Evolutionary conservation across 1,140 invertebrate species (phyloP).

Genomic region (Acromyrmex charruanus): DNA sequence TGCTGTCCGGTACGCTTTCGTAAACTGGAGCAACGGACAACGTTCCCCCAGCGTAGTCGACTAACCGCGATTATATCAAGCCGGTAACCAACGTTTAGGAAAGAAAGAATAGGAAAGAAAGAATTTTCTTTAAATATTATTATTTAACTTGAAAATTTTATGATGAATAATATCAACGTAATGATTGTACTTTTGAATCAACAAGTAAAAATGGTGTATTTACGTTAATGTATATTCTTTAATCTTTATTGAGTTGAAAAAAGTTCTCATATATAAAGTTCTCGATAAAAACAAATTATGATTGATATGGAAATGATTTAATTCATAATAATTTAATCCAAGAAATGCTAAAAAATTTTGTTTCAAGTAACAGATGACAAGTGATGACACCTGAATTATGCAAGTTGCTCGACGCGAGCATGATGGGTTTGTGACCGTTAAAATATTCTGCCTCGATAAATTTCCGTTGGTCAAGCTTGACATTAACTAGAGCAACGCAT

Average conservation of each 20-base stretch:
- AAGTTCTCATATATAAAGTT: background rate
- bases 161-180: background rate
- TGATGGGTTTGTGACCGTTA: conserved; percentile 57
- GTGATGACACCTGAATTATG: conserved; percentile 24
- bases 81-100: background rate
- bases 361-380: background rate
- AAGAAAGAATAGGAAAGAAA: background rate
- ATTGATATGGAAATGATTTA: background rate
- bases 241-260: background rate
- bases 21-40: conserved; percentile 81
- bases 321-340: conserved; percentile 1
- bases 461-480: conserved; percentile 36
- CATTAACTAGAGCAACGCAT: conserved; percentile 65
- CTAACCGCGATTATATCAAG: background rate
- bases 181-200: background rate
- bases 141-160: background rate
- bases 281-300: background rate
- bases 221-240: background rate
- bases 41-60: conserved; percentile 50
- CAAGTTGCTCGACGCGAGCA: background rate
- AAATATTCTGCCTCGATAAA: conserved; percentile 24
- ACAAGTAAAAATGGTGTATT: background rate
- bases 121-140: background rate
- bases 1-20: conserved; percentile 73
- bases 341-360: background rate